phyloP scores from a whole-genome alignment of 2,797 vertebrate species.

The Dicrostonyx torquatus region DNA sequence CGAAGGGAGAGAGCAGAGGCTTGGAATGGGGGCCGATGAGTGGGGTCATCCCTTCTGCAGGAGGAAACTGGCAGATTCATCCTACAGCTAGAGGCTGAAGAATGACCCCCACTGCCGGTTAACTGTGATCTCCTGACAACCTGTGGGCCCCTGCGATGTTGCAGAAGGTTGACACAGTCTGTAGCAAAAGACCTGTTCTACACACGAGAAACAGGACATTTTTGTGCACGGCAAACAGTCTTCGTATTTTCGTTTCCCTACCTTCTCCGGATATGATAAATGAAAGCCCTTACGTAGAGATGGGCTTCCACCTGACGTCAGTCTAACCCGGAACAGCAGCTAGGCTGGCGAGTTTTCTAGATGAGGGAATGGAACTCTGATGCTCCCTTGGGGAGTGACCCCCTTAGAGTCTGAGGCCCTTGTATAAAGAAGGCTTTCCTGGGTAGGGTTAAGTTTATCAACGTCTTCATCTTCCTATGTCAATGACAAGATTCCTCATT shows the following conservation, averaged over 20 bases:
- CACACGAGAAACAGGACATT: background rate
- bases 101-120: background rate
- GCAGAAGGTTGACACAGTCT: background rate
- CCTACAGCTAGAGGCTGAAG: background rate
- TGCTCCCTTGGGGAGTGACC: background rate
- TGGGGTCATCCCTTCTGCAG: background rate
- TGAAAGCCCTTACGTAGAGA: background rate
- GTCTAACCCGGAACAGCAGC: background rate
- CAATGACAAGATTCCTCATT: background rate
- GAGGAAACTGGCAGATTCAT: background rate
- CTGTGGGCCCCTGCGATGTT: background rate
- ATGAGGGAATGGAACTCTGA: background rate
- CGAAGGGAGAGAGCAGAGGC: background rate
- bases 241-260: conserved; percentile 4
- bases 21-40: background rate
- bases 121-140: background rate
- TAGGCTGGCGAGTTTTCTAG: background rate
- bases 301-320: background rate
- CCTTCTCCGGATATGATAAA: background rate
- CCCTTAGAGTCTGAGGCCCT: background rate
- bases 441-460: background rate
- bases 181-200: background rate
- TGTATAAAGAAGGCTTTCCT: conserved; percentile 24
- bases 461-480: background rate
- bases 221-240: background rate